Base-by-base conservation (phyloP, 2,888 invertebrate species). In the Drosophila ustulata region DNA sequence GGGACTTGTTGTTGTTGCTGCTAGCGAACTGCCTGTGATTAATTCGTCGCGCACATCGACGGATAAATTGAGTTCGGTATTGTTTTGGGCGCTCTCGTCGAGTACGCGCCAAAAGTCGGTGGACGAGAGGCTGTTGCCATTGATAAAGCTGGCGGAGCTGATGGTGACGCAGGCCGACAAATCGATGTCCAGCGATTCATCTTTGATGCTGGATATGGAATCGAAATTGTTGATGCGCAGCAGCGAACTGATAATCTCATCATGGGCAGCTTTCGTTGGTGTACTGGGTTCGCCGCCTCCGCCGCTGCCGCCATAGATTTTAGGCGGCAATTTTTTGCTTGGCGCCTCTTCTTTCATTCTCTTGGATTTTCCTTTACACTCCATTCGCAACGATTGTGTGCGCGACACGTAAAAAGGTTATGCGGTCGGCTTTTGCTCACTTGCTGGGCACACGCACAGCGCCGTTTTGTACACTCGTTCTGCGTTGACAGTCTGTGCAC, bases 131-230 rank as follows among this genome's bases (percentile, higher is more conserved):
- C 92, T 91, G 63, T 90, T 92, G 3, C 90, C 90, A 28, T 84
- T 90, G 41, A 91, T 76, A 23, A 91, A 85, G 34, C 90, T 91
- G 0, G 90, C 81, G 0, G 92, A 89, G 53, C 88, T 90, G 50
- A 92, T 92, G 2, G 92, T 91, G 26, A 92, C 92, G 65, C 92
- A 92, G 28, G 92, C 92, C 45, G 92, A 92, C 57, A 91, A 72
- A 88, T 92, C 91, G 64, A 92, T 92, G 74, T 92, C 92, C 67
- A 92, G 75, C 47, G 92, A 92, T 66, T 92, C 92, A 61, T 92
- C 92, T 71, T 92, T 92, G 23, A 92, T 92, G 73, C 91, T 91
- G 49, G 92, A 92, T 75, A 92, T 91, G 7, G 92, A 92, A 74
- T 92, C 92, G 46, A 91, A 91, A 55, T 91, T 91, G 53, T 92